These are phyloP conservation scores for Catharus minimus DNA, from an alignment of 2,113 vertebrate genomes.

Conservation along the genomic window DNA sequence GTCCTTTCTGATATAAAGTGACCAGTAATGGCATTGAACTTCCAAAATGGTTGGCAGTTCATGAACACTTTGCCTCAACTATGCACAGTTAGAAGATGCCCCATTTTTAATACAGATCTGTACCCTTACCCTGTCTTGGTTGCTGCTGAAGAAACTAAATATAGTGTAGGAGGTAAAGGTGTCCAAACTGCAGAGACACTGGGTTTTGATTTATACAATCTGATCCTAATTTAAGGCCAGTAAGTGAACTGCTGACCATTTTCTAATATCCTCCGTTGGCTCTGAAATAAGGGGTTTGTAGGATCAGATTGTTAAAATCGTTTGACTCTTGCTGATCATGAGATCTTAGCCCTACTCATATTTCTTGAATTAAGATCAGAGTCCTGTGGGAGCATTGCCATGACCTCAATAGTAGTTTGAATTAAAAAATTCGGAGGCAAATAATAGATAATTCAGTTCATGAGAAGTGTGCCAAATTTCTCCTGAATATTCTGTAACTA, in stretches of 20 bases:
- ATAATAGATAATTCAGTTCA: neutral
- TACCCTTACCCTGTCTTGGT: neutral
- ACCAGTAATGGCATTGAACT: neutral
- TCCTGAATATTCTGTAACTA: neutral
- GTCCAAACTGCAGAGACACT: neutral
- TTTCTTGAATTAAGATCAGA: slow-evolving; percentile 1
- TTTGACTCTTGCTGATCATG: neutral
- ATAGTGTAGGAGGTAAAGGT: neutral
- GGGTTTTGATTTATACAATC: neutral
- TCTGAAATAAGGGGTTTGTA: neutral
- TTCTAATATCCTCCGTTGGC: neutral
- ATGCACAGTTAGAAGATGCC: neutral
- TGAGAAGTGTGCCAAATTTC: neutral
- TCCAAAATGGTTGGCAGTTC: neutral
- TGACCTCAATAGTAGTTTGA: neutral
- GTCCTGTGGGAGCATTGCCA: neutral
- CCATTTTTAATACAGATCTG: neutral
- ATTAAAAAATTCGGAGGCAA: neutral
- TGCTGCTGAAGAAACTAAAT: neutral
- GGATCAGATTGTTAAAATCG: neutral
- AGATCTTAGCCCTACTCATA: neutral
- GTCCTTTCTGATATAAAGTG: neutral
- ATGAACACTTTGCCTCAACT: neutral
- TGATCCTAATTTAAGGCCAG: neutral
- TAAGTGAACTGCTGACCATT: neutral